Base-by-base conservation (phyloP, 2,113 vertebrate species). In the Telmatochromis sp. region DNA sequence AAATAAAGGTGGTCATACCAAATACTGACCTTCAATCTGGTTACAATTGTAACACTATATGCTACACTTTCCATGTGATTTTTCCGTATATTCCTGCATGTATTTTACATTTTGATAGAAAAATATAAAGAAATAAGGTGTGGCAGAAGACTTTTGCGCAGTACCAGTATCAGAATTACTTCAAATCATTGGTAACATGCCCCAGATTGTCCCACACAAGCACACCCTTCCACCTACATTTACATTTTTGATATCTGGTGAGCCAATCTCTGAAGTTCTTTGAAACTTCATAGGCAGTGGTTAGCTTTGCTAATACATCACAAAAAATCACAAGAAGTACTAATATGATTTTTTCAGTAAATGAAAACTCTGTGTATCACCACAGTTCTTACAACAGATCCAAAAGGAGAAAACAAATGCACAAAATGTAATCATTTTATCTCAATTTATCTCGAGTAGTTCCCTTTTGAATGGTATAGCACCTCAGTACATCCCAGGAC, bases 31-130 rank as follows among this genome's bases (percentile, higher is more conserved):
- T 23, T 23, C 23, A 23, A 23, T 23, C 23, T 23, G 33, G 19
- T 68, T 40, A 68, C 4, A 68, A 68, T 9, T 68, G 11, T 68
- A 68, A 68, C 33, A 0, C 0, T 65, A 37, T 3, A 63, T 37
- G 0, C 19, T 21, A 21, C 3, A 68, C 3, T 68, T 68, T 68
- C 63, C 33, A 2, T 40, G 63, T 5, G 4, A 68, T 13, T 21
- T 40, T 40, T 68, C 33, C 3, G 0, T 68, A 5, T 40, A 14
- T 14, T 21, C 19, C 6, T 68, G 33, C 63, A 21, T 68, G 4
- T 40, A 4, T 68, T 40, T 40, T 21, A 13, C 63, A 68, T 9
- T 40, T 68, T 68, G 63, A 40, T 40, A 8, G 63, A 37, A 40
- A 68, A 68, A 68, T 5, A 40, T 68, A 21, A 68, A 68, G 33